A percentile compares a stretch with the other conserved stretches of the same genome.
Evolutionary conservation across 2,888 invertebrate genomes (phyloP).

Genomic region (Netelia virgata): DNA sequence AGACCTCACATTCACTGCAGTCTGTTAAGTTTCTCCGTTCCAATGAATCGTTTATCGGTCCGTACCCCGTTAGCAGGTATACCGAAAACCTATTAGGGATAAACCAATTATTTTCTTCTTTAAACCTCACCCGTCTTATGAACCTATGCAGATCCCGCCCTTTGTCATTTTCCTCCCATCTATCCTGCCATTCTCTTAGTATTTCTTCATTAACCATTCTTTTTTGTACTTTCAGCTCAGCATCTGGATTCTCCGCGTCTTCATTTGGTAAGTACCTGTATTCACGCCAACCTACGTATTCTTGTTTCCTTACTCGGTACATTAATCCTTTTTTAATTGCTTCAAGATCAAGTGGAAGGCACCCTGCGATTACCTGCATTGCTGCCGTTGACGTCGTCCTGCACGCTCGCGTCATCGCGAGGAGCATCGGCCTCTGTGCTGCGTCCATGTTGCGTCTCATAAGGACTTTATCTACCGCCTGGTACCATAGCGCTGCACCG

Average conservation of each 20-base stretch:
- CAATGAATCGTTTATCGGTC: not conserved
- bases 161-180: not conserved
- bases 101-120: not conserved
- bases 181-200: not conserved
- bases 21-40: not conserved
- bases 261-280: not conserved
- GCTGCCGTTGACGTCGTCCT: conserved; percentile 1
- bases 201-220: not conserved
- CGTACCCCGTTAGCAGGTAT: not conserved
- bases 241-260: not conserved
- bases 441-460: not conserved
- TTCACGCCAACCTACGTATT: not conserved
- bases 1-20: not conserved
- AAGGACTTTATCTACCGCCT: not conserved
- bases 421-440: conserved; percentile 7
- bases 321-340: not conserved
- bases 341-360: not conserved
- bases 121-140: not conserved
- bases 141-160: not conserved
- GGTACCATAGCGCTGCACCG: conserved; percentile 54
- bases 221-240: not conserved
- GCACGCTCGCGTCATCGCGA: not conserved
- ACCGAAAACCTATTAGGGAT: not conserved
- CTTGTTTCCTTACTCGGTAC: not conserved
- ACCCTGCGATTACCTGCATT: conserved; percentile 16